Evolutionary conservation across 2,888 invertebrate species (phyloP).

Genomic region (Strigamia transsilvanica): DNA sequence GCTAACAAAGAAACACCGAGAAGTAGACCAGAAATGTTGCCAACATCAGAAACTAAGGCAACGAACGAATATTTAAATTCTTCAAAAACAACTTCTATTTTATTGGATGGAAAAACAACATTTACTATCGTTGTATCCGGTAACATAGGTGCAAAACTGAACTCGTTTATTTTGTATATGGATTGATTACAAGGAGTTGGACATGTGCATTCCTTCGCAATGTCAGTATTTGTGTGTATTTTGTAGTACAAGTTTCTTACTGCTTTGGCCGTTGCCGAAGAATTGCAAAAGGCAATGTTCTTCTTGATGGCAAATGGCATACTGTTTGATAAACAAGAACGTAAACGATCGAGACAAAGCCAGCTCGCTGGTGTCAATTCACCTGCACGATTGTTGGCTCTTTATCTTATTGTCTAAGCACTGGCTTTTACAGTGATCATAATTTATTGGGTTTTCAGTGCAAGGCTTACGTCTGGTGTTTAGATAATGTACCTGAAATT

Average conservation of each 20-base stretch:
- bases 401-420: neutral
- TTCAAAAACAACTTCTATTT: neutral
- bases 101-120: neutral
- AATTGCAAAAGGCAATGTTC: neutral
- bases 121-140: neutral
- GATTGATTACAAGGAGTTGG: neutral
- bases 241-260: neutral
- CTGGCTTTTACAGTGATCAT: neutral
- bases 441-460: neutral
- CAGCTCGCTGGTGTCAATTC: neutral
- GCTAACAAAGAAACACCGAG: neutral
- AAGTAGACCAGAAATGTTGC: neutral
- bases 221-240: neutral
- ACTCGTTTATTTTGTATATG: neutral
- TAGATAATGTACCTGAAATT: neutral
- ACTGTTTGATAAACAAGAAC: neutral
- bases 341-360: neutral
- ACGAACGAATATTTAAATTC: neutral
- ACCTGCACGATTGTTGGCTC: neutral
- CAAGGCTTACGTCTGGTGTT: neutral
- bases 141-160: neutral
- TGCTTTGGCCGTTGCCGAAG: neutral
- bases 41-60: neutral
- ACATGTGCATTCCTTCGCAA: neutral
- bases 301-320: neutral